Percentiles rank a stretch among this genome's conserved stretches.
Conservation (phyloP, 1,140 invertebrate species). For the Lasaia peninsularis region DNA sequence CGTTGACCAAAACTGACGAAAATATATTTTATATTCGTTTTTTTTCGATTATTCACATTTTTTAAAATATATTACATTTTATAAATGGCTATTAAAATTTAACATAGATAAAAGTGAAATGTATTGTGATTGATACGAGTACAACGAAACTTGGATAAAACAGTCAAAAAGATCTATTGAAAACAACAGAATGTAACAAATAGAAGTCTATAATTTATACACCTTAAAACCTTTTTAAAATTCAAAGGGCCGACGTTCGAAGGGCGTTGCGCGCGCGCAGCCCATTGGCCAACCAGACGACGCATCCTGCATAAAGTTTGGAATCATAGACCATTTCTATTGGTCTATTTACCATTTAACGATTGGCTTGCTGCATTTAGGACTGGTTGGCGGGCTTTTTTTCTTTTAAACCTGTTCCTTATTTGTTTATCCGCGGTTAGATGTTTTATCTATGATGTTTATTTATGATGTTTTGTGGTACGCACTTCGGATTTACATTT, state of each 20-base stretch:
- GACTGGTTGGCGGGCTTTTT: slow-evolving; percentile 9
- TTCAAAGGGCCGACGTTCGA: slow-evolving; percentile 1
- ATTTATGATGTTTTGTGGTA: too few relatives aligned
- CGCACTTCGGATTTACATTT: too few relatives aligned
- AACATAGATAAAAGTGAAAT: too few relatives aligned
- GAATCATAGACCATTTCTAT: slow-evolving; percentile 12
- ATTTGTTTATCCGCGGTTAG: slow-evolving; percentile 7
- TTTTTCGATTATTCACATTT: too few relatives aligned
- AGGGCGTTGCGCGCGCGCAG: slow-evolving; percentile 6
- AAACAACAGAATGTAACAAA: neutral
- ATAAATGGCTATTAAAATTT: too few relatives aligned
- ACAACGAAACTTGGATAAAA: too few relatives aligned
- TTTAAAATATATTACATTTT: too few relatives aligned
- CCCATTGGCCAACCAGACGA: neutral
- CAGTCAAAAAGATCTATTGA: neutral
- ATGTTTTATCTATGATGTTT: slow-evolving; percentile 10
- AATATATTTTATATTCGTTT: too few relatives aligned
- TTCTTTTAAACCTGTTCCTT: slow-evolving; percentile 13
- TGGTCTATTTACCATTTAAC: slow-evolving; percentile 12
- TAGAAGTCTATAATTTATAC: neutral
- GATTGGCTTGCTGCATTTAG: slow-evolving; percentile 12
- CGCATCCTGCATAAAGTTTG: slow-evolving; percentile 7
- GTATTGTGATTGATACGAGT: too few relatives aligned
- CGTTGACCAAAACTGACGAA: too few relatives aligned
- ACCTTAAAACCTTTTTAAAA: slow-evolving; percentile 6